Base-by-base conservation (phyloP, 2,113 vertebrate genomes). In the Mesitornis unicolor region DNA sequence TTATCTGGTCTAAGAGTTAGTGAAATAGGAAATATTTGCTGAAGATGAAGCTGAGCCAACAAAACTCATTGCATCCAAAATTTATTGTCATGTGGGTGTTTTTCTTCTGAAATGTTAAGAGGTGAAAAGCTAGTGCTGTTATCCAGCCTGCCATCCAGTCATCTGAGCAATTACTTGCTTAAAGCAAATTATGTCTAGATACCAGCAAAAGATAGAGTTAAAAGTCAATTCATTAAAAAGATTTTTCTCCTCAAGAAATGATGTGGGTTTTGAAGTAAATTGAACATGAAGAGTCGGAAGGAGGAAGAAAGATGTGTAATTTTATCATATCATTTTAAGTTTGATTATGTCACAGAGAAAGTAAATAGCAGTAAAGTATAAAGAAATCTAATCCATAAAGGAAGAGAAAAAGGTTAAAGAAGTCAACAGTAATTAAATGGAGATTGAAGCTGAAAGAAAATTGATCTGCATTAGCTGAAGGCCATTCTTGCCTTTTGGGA, bases 361-460 rank as follows among this genome's bases (percentile, higher is more conserved):
- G 84, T 68, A 97, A 97, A 96, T 93, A 95, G 74, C 85, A 96
- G 90, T 56, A 87, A 50, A 92, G 24, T 96, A 96, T 89, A 98
- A 97, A 97, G 95, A 94, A 97, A 97, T 95, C 87, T 90, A 97
- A 98, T 96, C 95, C 94, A 90, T 96, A 97, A 97, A 97, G 94
- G 93, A 98, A 98, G 84, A 96, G 82, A 93, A 97, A 97, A 98
- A 98, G 97, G 96, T 98, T 98, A 97, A 97, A 98, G 94, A 96
- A 97, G 97, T 97, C 97, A 97, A 97, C 89, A 97, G 96, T 98
- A 98, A 98, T 98, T 98, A 98, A 97, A 97, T 96, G 87, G 95
- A 93, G 96, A 97, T 95, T 97, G 87, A 98, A 96, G 93, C 96
- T 94, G 79, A 95, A 95, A 97, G 95, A 97, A 98, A 97, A 98